Conservation (phyloP, 2,888 invertebrate genomes). For the Eilema griseolum region DNA sequence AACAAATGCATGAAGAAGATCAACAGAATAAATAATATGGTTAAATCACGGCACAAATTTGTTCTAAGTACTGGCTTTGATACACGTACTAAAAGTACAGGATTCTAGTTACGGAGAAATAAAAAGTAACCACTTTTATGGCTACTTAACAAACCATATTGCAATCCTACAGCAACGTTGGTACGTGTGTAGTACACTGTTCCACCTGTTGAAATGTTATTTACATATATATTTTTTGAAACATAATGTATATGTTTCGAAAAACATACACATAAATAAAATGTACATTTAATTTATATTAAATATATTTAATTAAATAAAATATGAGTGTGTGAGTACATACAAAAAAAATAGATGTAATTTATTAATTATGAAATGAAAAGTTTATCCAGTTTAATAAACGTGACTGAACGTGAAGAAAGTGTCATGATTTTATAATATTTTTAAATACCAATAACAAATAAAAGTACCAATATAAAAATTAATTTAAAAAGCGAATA, state of each 20-base stretch:
- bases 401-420: too few species aligned
- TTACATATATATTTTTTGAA: conserved; percentile 33
- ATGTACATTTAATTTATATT: neutral
- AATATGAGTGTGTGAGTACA: neutral
- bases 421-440: neutral
- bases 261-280: too few species aligned
- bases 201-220: conserved; percentile 75
- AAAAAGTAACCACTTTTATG: conserved; percentile 38
- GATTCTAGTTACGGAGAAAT: conserved; percentile 38
- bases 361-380: too few species aligned
- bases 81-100: conserved; percentile 16
- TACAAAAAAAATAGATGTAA: neutral
- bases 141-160: conserved; percentile 73
- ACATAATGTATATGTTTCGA: too few species aligned
- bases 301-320: neutral
- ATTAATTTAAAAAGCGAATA: too few species aligned
- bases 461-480: too few species aligned
- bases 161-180: conserved; percentile 71
- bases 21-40: neutral
- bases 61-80: conserved; percentile 2
- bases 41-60: neutral
- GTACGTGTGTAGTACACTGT: conserved; percentile 69
- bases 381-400: too few species aligned
- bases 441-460: neutral
- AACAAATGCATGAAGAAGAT: neutral